These are phyloP conservation scores for Tricholauxania praeusta DNA, from an alignment of 2,888 invertebrate species.

Conservation along the genomic window DNA sequence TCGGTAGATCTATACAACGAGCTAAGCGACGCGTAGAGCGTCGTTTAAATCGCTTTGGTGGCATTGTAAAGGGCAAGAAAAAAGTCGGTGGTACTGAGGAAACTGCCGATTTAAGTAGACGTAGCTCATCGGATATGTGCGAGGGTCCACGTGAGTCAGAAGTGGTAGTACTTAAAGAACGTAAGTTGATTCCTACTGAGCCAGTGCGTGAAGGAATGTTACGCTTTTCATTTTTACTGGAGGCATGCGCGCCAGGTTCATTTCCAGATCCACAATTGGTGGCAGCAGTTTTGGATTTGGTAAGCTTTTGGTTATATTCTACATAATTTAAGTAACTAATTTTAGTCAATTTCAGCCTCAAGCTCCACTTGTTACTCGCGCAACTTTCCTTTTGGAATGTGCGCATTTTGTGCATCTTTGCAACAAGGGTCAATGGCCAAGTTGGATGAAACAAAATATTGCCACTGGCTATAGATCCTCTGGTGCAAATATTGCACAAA, in stretches of 20 bases:
- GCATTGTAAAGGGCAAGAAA: constrained; percentile 86
- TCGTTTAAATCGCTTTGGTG: constrained; percentile 86
- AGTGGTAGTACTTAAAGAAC: constrained; percentile 88
- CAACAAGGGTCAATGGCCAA: constrained; percentile 98
- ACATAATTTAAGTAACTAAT: constrained; percentile 4
- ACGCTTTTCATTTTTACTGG: constrained; percentile 90
- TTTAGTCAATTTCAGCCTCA: constrained; percentile 76
- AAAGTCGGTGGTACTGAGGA: constrained; percentile 91
- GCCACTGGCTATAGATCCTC: constrained; percentile 76
- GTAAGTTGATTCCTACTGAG: constrained; percentile 83
- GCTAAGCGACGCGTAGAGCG: constrained; percentile 92
- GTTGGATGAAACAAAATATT: constrained; percentile 93
- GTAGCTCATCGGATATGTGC: constrained; percentile 85
- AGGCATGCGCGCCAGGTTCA: constrained; percentile 95
- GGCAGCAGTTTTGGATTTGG: constrained; percentile 93
- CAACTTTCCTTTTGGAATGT: constrained; percentile 93
- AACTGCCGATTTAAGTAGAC: constrained; percentile 81
- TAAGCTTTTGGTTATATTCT: constrained; percentile 66
- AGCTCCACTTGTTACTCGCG: constrained; percentile 93
- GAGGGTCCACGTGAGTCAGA: constrained; percentile 87
- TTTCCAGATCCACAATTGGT: constrained; percentile 97
- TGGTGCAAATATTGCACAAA: constrained; percentile 71
- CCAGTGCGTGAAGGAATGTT: constrained; percentile 90
- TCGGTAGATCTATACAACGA: constrained; percentile 79
- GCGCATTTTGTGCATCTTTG: constrained; percentile 97